Conservation (phyloP, 2,797 vertebrate species). For the Sebastes matsubarae region DNA sequence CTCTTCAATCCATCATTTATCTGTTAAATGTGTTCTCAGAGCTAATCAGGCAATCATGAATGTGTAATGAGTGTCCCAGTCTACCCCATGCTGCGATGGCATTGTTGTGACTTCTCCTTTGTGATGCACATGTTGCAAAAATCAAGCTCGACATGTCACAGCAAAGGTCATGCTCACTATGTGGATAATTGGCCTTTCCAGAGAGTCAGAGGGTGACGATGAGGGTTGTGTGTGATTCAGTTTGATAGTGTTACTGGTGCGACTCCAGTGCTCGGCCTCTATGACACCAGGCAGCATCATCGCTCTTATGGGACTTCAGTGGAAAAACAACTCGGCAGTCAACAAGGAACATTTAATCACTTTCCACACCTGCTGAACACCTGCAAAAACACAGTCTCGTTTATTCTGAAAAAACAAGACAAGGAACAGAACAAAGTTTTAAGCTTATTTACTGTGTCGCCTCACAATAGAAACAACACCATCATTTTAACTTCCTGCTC, state of each 20-base stretch:
- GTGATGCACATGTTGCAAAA: constrained; percentile 12
- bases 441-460: not conserved
- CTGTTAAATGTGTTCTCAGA: not conserved
- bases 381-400: constrained; percentile 13
- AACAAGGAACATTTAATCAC: constrained; percentile 23
- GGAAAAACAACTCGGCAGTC: constrained; percentile 49
- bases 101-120: constrained; percentile 4
- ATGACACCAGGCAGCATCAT: constrained; percentile 6
- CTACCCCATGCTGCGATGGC: not conserved
- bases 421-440: not conserved
- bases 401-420: constrained; percentile 4
- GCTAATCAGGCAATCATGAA: not conserved
- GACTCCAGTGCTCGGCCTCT: not conserved
- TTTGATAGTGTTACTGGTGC: constrained; percentile 20
- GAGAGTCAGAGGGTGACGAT: constrained; percentile 15
- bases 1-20: not conserved
- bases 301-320: constrained; percentile 17
- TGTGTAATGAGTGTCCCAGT: not conserved
- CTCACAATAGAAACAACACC: constrained; percentile 30
- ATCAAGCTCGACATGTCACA: constrained; percentile 15
- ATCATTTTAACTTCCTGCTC: not conserved
- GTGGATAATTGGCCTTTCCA: constrained; percentile 64
- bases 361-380: constrained; percentile 37
- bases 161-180: constrained; percentile 54
- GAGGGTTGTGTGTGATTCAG: constrained; percentile 9